These are phyloP conservation scores for Oceanodroma leucorhoa DNA, from an alignment of 2,797 vertebrate genomes.

Conservation along the genomic window DNA sequence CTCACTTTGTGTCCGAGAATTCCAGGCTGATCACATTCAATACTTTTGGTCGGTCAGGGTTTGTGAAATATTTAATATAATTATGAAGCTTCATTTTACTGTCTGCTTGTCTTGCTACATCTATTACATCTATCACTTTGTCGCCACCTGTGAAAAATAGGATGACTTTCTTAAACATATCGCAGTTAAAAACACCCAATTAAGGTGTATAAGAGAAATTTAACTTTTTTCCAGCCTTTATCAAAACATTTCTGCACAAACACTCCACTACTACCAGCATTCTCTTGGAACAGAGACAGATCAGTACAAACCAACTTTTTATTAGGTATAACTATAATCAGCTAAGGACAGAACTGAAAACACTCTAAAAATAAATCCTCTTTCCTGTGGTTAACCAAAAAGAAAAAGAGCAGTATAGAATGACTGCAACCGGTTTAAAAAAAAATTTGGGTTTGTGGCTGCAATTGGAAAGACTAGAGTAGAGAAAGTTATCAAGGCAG, in stretches of 20 bases:
- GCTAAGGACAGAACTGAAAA: neutral
- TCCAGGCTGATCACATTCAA: slow-evolving; percentile 99
- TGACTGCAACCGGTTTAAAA: neutral
- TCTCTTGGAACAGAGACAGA: neutral
- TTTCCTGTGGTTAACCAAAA: neutral
- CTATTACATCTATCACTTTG: slow-evolving; percentile 97
- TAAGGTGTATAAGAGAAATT: neutral
- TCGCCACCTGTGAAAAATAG: slow-evolving; percentile 85
- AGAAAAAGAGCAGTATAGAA: neutral
- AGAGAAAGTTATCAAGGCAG: neutral
- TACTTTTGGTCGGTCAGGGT: slow-evolving; percentile 90
- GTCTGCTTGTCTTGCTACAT: slow-evolving; percentile 97
- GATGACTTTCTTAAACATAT: slow-evolving; percentile 3
- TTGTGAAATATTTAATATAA: slow-evolving; percentile 94
- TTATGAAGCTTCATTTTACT: slow-evolving; percentile 98
- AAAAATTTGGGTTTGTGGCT: neutral
- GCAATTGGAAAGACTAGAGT: neutral
- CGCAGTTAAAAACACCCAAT: neutral
- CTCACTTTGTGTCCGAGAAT: slow-evolving; percentile 98
- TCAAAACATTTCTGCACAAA: neutral
- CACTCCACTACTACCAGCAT: neutral
- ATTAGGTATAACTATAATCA: neutral
- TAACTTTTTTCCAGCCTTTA: neutral
- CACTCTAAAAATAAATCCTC: slow-evolving; percentile 1
- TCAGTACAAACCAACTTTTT: neutral